Evolutionary conservation across 2,888 invertebrate genomes (phyloP).

Genomic region (Zygogramma bicolorata): DNA sequence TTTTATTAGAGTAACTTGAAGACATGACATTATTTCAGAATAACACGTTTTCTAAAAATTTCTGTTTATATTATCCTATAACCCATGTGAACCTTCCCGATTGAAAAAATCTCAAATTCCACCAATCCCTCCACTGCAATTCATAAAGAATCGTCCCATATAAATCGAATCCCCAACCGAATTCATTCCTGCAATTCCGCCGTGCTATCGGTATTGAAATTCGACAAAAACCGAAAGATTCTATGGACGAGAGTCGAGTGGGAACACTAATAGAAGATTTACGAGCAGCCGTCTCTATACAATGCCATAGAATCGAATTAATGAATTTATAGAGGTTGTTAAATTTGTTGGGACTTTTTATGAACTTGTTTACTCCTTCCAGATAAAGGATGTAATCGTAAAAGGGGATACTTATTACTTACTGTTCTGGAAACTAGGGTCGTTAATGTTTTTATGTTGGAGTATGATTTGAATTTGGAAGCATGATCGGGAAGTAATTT

Average conservation of each 20-base stretch:
- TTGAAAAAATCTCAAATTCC: too few relatives aligned
- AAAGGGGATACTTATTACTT: slow-evolving; percentile 6
- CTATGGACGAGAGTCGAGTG: too few relatives aligned
- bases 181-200: too few relatives aligned
- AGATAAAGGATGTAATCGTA: slow-evolving; percentile 11
- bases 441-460: slow-evolving; percentile 1
- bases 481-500: neutral
- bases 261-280: slow-evolving; percentile 6
- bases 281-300: neutral
- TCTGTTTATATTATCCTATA: too few relatives aligned
- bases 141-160: too few relatives aligned
- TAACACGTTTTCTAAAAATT: too few relatives aligned
- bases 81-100: too few relatives aligned
- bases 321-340: slow-evolving; percentile 34
- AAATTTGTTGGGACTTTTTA: slow-evolving; percentile 30
- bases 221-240: neutral
- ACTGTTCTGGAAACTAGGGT: slow-evolving; percentile 7
- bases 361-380: slow-evolving; percentile 33
- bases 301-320: slow-evolving; percentile 31
- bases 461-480: slow-evolving; percentile 3
- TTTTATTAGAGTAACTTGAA: too few relatives aligned
- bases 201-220: neutral
- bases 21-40: too few relatives aligned
- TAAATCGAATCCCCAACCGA: too few relatives aligned
- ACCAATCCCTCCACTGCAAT: too few relatives aligned